phyloP scores from a whole-genome alignment of 2,888 invertebrate genomes.

The Agrochola litura region DNA sequence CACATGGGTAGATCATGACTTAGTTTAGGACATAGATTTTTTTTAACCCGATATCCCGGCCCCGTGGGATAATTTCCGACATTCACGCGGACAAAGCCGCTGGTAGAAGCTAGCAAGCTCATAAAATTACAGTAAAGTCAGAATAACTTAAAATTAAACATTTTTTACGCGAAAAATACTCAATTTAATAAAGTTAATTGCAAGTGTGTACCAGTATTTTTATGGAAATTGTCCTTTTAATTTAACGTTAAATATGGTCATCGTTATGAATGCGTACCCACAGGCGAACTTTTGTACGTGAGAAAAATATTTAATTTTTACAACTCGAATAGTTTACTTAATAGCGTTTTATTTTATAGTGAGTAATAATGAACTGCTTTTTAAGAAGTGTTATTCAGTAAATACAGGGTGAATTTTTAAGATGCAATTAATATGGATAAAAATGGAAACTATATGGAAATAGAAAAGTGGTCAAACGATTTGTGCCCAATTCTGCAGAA shows the following conservation, averaged over 20 bases:
- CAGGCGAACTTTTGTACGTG: conserved; percentile 41
- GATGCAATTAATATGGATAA: neutral
- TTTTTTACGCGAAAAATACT: neutral
- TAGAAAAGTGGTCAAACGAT: neutral
- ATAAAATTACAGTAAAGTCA: conserved; percentile 27
- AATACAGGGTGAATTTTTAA: neutral
- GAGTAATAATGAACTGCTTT: conserved; percentile 59
- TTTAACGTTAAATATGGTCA: conserved; percentile 42
- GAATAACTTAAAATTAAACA: conserved; percentile 1
- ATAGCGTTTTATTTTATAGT: conserved; percentile 64
- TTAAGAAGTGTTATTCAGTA: conserved; percentile 31
- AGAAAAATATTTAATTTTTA: conserved; percentile 45
- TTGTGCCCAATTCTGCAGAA: neutral
- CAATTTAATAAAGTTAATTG: conserved; percentile 29
- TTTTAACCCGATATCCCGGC: too few relatives aligned
- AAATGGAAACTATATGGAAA: neutral
- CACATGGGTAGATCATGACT: too few relatives aligned
- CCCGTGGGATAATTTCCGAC: too few relatives aligned
- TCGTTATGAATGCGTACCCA: conserved; percentile 11
- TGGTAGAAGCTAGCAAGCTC: too few relatives aligned
- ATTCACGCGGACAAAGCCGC: too few relatives aligned
- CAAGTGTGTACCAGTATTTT: conserved; percentile 19
- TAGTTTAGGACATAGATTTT: too few relatives aligned
- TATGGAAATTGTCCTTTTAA: conserved; percentile 41
- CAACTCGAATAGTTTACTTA: conserved; percentile 61